Conservation (phyloP, 2,888 invertebrate genomes). For the Agrilus cyanescens region DNA sequence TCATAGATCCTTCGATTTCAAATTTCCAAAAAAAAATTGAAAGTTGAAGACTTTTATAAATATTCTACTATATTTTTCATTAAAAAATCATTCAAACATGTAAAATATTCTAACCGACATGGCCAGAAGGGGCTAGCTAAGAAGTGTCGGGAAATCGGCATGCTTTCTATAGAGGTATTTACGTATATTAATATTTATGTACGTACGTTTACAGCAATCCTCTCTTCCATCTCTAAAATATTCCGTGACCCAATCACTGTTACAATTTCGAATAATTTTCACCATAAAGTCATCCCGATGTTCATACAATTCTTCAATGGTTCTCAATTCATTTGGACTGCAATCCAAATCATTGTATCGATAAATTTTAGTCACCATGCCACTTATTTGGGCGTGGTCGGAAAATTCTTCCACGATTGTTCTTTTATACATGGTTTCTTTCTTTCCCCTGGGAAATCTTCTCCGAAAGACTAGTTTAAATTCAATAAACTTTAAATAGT, state of each 20-base stretch:
- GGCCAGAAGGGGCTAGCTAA: no score
- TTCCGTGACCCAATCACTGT: conserved; percentile 43
- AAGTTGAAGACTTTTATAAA: no score
- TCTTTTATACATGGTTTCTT: conserved; percentile 57
- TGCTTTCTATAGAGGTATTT: conserved; percentile 19
- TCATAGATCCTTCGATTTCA: no score
- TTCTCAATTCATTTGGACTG: conserved; percentile 25
- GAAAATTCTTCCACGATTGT: conserved; percentile 66
- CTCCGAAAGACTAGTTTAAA: conserved; percentile 33
- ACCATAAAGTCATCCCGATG: conserved; percentile 55
- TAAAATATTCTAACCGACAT: no score
- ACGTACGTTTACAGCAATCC: conserved; percentile 55
- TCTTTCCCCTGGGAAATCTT: conserved; percentile 64
- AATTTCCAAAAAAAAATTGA: no score
- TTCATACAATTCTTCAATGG: conserved; percentile 48
- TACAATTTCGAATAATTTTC: conserved; percentile 40
- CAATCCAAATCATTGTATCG: conserved; percentile 50
- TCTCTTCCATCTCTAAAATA: conserved; percentile 52
- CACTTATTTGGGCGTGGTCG: conserved; percentile 62
- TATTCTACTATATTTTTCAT: no score
- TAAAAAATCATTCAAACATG: no score
- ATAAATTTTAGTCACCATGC: conserved; percentile 52
- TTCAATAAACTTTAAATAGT: no score
- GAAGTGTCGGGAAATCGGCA: not conserved
- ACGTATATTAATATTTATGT: conserved; percentile 23